phyloP scores from a whole-genome alignment of 2,797 vertebrate species.

The Crossoptilon crossoptilon region DNA sequence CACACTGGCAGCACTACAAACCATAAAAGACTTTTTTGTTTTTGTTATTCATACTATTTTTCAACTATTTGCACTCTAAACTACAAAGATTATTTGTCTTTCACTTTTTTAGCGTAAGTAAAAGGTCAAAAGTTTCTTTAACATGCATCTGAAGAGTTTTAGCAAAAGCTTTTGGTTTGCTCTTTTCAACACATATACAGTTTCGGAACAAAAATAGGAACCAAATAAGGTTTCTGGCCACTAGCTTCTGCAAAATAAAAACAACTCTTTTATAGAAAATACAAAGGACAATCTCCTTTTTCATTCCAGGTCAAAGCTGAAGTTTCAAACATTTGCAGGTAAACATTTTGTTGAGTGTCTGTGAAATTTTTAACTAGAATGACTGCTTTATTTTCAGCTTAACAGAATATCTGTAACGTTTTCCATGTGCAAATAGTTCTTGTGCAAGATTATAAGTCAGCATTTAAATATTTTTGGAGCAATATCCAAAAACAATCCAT shows the following conservation, averaged over 20 bases:
- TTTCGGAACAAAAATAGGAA: not conserved
- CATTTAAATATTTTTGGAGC: not conserved
- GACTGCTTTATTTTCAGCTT: not conserved
- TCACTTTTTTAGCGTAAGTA: constrained; percentile 10
- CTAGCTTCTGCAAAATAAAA: constrained; percentile 17
- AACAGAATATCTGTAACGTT: not conserved
- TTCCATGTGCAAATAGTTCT: not conserved
- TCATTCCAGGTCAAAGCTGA: not conserved
- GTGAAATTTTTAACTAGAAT: not conserved
- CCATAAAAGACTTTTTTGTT: not conserved
- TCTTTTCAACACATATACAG: constrained; percentile 10
- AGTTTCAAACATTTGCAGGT: not conserved
- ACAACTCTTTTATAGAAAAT: not conserved
- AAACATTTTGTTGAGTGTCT: not conserved
- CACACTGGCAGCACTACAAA: constrained; percentile 20
- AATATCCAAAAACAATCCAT: not conserved
- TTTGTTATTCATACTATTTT: constrained; percentile 46
- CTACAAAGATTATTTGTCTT: not conserved
- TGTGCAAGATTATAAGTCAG: not conserved
- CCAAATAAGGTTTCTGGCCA: constrained; percentile 10
- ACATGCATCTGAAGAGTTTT: constrained; percentile 17
- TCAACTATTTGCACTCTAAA: constrained; percentile 27
- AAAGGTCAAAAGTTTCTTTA: constrained; percentile 51
- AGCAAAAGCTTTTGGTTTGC: not conserved
- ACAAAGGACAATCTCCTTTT: constrained; percentile 8